Percentiles rank a stretch among this genome's conserved stretches.
phyloP scores from a whole-genome alignment of 1,140 invertebrate species.

The Drosophila repleta region DNA sequence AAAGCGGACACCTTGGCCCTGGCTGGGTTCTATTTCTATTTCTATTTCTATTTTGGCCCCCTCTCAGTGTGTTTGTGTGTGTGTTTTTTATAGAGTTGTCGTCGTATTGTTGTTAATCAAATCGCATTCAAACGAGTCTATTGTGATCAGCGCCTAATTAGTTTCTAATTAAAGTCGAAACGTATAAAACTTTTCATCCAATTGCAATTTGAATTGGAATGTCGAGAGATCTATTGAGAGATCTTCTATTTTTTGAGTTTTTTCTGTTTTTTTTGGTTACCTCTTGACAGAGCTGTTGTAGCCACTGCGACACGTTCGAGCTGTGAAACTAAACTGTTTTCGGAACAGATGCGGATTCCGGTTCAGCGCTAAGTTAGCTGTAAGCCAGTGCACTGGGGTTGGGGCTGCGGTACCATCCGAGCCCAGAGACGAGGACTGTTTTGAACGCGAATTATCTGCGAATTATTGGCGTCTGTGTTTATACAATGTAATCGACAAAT shows the following conservation, averaged over 20 bases:
- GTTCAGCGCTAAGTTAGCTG: not conserved
- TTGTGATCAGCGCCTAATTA: conserved; percentile 57
- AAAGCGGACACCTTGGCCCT: conserved; percentile 59
- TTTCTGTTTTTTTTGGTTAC: too few species aligned
- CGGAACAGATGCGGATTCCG: not conserved
- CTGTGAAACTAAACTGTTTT: conserved; percentile 17
- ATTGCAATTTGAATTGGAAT: not conserved
- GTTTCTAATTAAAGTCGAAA: conserved; percentile 68
- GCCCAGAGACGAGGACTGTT: conserved; percentile 55
- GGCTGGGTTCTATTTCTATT: conserved; percentile 14
- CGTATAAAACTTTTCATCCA: conserved; percentile 40
- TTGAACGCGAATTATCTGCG: conserved; percentile 48
- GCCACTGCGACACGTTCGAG: conserved; percentile 24
- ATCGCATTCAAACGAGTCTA: conserved; percentile 40
- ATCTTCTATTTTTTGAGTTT: too few species aligned
- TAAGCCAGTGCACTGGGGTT: conserved; percentile 6
- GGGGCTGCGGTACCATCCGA: conserved; percentile 30
- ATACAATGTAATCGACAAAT: conserved; percentile 70
- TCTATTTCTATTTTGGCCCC: conserved; percentile 8
- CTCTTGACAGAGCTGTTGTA: too few species aligned
- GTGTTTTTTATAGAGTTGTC: conserved; percentile 35
- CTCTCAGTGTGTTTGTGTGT: not conserved
- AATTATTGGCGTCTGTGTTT: conserved; percentile 72
- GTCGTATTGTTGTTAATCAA: conserved; percentile 41
- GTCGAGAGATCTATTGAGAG: too few species aligned